Base-by-base conservation (phyloP, 1,140 invertebrate genomes). In the Drosophila biarmipes region DNA sequence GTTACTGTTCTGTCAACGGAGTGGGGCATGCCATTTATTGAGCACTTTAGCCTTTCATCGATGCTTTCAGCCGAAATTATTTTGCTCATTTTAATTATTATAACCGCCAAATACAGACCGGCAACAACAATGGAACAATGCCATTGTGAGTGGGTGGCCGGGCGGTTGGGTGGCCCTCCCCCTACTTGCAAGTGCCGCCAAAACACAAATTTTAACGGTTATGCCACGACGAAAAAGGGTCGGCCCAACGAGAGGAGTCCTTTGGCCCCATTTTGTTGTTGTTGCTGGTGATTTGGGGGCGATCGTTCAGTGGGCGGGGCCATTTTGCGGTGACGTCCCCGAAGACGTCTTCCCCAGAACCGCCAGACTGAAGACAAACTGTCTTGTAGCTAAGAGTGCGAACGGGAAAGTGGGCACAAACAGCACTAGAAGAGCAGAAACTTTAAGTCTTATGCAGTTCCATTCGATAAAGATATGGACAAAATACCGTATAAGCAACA, bases 51-150 rank as follows among this genome's bases (percentile, higher is more conserved):
- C 84, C 84, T 89, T 89, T 89, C 84, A 89, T 89, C 84, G 84
- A 89, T 89, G 84, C 84, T 89, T 89, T 89, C 77, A 75, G 45
- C 76, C 67, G 63, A 89, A 89, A 89, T 89, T 89, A 89, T 86
- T 86, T 86, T 72, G 84, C 84, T 84, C 84, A 89, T 89, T 89
- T 87, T 87, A 87, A 87, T 89, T 89, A 89, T 89, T 89, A 89
- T 80, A 89, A 89, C 84, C 78, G 63, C 82, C 80, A 86, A 86
- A 68, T 78, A 80, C 76, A 61, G 61, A 15, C 31, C 63, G 24
- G 48, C 66, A 64, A 53, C 42, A 59, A 69, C 71, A 52, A 52
- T 38, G 34, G 38, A 63, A 79, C 69, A 79, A 63, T 58, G 57
- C 56, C 43, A 51, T 54, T 46, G 55, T n/a, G 35, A 38, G 14